phyloP scores from a whole-genome alignment of 2,888 invertebrate genomes.

The Epirrhoe tristata region DNA sequence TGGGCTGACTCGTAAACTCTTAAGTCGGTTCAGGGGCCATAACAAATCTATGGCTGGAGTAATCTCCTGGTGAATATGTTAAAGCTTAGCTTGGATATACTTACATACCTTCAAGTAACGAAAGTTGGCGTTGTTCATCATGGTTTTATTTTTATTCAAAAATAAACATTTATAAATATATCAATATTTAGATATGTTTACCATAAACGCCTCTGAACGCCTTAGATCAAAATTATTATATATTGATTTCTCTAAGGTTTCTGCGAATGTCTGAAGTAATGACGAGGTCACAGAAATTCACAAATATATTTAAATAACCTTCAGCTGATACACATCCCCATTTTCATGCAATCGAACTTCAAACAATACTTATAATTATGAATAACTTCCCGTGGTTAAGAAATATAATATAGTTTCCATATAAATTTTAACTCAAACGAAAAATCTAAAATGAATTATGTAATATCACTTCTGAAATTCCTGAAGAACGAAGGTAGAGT shows the following conservation, averaged over 20 bases:
- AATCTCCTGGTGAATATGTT: slow-evolving; percentile 15
- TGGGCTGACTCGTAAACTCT: slow-evolving; percentile 28
- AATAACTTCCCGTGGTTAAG: not conserved
- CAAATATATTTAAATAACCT: too few species aligned
- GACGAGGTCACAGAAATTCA: too few species aligned
- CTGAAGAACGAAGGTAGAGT: slow-evolving; percentile 17
- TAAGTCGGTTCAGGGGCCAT: slow-evolving; percentile 21
- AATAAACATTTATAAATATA: too few species aligned
- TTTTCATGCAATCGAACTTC: too few species aligned
- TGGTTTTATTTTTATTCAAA: too few species aligned
- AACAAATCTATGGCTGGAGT: slow-evolving; percentile 23
- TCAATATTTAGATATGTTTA: too few species aligned
- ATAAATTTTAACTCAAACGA: not conserved
- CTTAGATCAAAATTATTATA: too few species aligned
- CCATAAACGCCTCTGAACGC: too few species aligned
- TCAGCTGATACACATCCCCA: too few species aligned
- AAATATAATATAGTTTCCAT: not conserved
- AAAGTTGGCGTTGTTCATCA: not conserved
- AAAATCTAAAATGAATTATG: slow-evolving; percentile 6
- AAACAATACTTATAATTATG: too few species aligned
- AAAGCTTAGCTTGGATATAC: slow-evolving; percentile 5
- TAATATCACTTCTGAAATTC: slow-evolving; percentile 13
- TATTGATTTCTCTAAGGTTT: too few species aligned
- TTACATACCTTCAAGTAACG: not conserved
- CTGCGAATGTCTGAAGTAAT: too few species aligned